These are phyloP conservation scores for Laterallus jamaicensis DNA, from an alignment of 2,113 vertebrate species.

Conservation along the genomic window DNA sequence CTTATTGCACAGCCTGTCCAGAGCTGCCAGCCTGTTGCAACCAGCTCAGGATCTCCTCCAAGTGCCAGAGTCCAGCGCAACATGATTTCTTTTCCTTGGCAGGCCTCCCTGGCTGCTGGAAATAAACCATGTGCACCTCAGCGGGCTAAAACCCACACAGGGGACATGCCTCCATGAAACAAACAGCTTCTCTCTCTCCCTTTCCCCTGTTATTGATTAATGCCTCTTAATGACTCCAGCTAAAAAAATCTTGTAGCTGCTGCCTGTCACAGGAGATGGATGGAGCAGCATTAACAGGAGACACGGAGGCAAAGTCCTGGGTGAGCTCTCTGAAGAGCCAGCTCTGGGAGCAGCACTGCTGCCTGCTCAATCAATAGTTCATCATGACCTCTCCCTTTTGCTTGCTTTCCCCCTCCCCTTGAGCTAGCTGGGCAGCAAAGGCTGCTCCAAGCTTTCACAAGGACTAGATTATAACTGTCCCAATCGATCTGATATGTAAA, in stretches of 20 bases:
- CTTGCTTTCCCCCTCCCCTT: constrained; percentile 21
- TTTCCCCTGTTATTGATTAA: constrained; percentile 28
- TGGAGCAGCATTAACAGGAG: constrained; percentile 22
- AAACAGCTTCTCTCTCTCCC: background rate
- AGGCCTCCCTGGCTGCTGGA: background rate
- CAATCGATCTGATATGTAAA: constrained; percentile 17
- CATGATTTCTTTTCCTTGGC: constrained; percentile 26
- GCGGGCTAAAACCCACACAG: background rate
- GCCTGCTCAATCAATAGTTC: constrained; percentile 43
- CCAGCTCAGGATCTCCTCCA: background rate
- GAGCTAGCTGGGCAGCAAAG: constrained; percentile 20
- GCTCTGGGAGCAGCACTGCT: background rate
- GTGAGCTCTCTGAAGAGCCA: background rate
- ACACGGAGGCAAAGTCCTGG: background rate
- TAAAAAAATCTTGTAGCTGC: constrained; percentile 3
- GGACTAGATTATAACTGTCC: constrained; percentile 31
- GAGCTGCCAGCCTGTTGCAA: background rate
- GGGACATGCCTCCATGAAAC: background rate
- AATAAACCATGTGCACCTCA: background rate
- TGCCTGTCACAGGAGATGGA: constrained; percentile 21
- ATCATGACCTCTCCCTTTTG: constrained; percentile 44
- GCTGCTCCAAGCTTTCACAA: constrained; percentile 6
- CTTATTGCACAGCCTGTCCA: background rate
- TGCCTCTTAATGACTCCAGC: constrained; percentile 36
- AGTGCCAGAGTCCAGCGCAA: background rate